phyloP scores from a whole-genome alignment of 1,140 invertebrate genomes.

The Anthonomus grandis region DNA sequence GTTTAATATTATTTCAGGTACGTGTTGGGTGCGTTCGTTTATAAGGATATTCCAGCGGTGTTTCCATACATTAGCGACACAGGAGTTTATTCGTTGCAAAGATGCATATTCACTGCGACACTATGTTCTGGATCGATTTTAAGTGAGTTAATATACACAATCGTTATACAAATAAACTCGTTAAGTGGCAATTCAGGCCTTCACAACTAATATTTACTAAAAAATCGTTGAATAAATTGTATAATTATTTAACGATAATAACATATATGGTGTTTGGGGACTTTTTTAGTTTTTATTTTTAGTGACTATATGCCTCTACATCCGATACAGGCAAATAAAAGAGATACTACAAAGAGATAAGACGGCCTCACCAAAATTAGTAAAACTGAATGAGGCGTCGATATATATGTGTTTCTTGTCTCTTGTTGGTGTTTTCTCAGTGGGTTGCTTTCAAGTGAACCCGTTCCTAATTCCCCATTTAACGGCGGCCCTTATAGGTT shows the following conservation, averaged over 20 bases:
- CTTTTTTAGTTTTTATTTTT: neutral
- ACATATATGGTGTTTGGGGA: too few relatives aligned
- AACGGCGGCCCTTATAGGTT: slow-evolving; percentile 11
- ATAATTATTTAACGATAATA: too few relatives aligned
- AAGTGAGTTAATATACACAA: slow-evolving; percentile 12
- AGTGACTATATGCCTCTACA: slow-evolving; percentile 7
- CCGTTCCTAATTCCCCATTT: slow-evolving; percentile 16
- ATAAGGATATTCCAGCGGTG: slow-evolving; percentile 9
- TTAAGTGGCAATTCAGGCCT: too few relatives aligned
- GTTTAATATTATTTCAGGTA: too few relatives aligned
- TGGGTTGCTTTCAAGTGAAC: slow-evolving; percentile 6
- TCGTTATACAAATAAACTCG: too few relatives aligned
- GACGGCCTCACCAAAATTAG: neutral
- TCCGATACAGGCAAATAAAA: slow-evolving; percentile 13
- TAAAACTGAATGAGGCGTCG: neutral
- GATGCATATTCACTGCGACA: slow-evolving; percentile 15
- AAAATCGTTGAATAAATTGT: neutral
- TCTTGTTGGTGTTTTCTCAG: slow-evolving; percentile 1
- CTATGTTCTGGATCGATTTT: slow-evolving; percentile 11
- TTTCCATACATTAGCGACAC: slow-evolving; percentile 22
- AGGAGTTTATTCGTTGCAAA: slow-evolving; percentile 16
- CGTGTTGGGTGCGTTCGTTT: slow-evolving; percentile 1
- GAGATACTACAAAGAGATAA: slow-evolving; percentile 1
- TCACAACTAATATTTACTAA: neutral
- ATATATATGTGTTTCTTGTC: neutral